phyloP scores from a whole-genome alignment of 2,888 invertebrate genomes.

The Drosophila nigritarsus region DNA sequence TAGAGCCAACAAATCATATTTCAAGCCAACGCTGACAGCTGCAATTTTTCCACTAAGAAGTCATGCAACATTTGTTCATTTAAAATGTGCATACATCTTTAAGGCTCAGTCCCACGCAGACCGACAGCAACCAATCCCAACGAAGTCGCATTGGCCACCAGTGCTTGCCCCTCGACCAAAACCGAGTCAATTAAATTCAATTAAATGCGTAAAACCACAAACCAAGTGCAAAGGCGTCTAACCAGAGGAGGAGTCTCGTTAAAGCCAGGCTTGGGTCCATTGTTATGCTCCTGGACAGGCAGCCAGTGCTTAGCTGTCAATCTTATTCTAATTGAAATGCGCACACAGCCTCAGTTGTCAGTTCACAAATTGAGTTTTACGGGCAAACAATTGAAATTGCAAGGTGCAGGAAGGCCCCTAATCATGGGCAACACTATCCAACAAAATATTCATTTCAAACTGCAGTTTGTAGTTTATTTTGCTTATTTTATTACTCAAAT shows the following conservation, averaged over 20 bases:
- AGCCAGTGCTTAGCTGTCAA: conserved; percentile 64
- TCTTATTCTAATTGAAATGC: conserved; percentile 72
- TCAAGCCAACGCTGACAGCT: conserved; percentile 68
- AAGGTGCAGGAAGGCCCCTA: conserved; percentile 8
- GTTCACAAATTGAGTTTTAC: conserved; percentile 73
- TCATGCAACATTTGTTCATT: conserved; percentile 60
- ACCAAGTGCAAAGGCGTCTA: conserved; percentile 64
- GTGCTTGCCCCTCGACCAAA: conserved; percentile 22
- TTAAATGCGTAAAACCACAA: conserved; percentile 74
- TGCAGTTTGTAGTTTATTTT: neutral
- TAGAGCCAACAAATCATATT: conserved; percentile 65
- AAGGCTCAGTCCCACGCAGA: conserved; percentile 26
- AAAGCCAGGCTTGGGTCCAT: conserved; percentile 26
- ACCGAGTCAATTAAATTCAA: conserved; percentile 79
- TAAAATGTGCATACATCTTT: conserved; percentile 37
- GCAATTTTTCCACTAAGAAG: conserved; percentile 66
- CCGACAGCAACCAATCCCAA: conserved; percentile 11
- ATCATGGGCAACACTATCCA: conserved; percentile 9
- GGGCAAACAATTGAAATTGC: conserved; percentile 69
- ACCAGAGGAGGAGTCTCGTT: conserved; percentile 27
- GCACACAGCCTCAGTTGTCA: conserved; percentile 35
- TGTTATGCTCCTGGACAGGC: conserved; percentile 34
- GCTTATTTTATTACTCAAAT: too few species aligned
- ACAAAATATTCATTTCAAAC: conserved; percentile 1
- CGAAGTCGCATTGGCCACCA: conserved; percentile 6